A percentile compares a stretch with the other conserved stretches of the same genome.
phyloP scores from a whole-genome alignment of 2,113 vertebrate genomes.

The Elanus axillaris region DNA sequence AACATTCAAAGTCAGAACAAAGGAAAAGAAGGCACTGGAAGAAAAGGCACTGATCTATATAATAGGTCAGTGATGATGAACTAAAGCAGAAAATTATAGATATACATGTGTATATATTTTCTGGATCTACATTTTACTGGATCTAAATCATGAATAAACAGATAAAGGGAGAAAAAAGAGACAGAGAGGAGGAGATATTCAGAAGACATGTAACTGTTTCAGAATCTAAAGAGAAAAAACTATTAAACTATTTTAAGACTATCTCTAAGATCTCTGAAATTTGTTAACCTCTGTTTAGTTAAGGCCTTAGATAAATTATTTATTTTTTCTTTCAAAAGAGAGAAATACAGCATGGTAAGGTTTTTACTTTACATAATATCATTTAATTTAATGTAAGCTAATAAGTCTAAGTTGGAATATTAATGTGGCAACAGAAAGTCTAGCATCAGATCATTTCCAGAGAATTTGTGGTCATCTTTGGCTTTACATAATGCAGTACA shows the following conservation, averaged over 20 bases:
- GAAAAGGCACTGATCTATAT: neutral
- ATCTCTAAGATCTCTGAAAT: neutral
- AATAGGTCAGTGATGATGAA: neutral
- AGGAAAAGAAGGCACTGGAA: neutral
- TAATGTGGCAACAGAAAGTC: neutral
- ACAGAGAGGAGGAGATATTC: neutral
- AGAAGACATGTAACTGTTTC: neutral
- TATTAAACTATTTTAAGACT: neutral
- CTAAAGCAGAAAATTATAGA: neutral
- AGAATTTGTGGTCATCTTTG: neutral
- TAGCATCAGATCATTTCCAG: neutral
- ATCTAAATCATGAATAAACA: neutral
- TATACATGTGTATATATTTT: neutral
- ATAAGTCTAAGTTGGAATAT: neutral
- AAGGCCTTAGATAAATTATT: neutral
- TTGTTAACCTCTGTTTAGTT: neutral
- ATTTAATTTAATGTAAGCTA: neutral
- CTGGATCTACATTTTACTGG: neutral
- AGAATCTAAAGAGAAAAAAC: neutral
- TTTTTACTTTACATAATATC: neutral
- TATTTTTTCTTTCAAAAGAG: neutral
- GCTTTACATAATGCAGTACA: neutral
- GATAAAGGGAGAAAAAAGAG: neutral
- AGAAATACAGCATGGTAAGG: neutral
- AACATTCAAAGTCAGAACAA: conserved; percentile 30